Conservation (phyloP, 2,113 vertebrate genomes). For the Mirounga angustirostris region DNA sequence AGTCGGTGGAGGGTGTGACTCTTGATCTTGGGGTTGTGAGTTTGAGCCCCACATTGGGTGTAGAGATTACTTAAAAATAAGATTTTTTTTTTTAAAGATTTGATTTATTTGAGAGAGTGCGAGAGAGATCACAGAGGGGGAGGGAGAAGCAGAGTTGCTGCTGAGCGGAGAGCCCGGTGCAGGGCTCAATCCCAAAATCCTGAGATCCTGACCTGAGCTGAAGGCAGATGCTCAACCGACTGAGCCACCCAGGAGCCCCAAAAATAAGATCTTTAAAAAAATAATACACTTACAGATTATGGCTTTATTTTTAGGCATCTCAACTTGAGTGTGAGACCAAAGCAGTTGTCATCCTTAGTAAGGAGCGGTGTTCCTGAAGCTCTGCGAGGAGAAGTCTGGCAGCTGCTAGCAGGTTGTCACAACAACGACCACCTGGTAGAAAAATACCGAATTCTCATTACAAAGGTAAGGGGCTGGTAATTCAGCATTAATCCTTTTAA, state of each 20-base stretch:
- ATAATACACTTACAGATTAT: neutral
- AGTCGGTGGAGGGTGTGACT: neutral
- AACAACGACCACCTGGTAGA: slow-evolving; percentile 98
- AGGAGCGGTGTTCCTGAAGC: slow-evolving; percentile 97
- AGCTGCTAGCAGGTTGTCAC: slow-evolving; percentile 98
- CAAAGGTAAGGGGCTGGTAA: slow-evolving; percentile 91
- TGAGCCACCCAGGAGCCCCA: neutral
- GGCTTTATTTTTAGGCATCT: slow-evolving; percentile 92
- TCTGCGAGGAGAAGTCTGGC: slow-evolving; percentile 98
- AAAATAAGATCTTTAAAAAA: neutral
- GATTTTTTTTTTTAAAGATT: neutral
- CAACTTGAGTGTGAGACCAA: slow-evolving; percentile 96
- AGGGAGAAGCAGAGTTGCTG: neutral
- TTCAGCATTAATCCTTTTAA: neutral
- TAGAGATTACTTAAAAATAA: neutral
- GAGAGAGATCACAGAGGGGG: no score
- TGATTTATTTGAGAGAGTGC: no score
- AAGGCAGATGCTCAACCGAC: neutral
- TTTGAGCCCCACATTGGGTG: neutral
- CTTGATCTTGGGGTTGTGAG: neutral
- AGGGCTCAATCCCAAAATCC: neutral
- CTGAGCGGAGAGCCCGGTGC: neutral
- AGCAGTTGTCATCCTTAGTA: slow-evolving; percentile 94
- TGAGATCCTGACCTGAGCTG: neutral
- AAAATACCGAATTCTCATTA: slow-evolving; percentile 99